phyloP scores from a whole-genome alignment of 2,113 vertebrate species.

The Dipodomys ordii region DNA sequence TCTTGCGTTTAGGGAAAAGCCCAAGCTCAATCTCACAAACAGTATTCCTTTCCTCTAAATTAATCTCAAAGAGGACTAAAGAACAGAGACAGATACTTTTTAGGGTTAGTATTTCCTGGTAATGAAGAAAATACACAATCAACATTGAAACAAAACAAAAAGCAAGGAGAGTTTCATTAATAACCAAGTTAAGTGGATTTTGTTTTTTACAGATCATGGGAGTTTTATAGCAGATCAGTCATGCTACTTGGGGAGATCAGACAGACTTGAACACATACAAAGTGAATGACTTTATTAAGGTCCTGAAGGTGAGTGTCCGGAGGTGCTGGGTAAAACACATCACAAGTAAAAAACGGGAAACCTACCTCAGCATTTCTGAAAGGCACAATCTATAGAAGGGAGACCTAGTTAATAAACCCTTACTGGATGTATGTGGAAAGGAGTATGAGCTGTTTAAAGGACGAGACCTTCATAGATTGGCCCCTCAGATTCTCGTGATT shows the following conservation, averaged over 20 bases:
- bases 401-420: slow-evolving; percentile 80
- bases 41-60: slow-evolving; percentile 81
- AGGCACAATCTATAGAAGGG: slow-evolving; percentile 88
- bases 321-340: slow-evolving; percentile 85
- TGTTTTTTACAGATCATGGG: slow-evolving; percentile 68
- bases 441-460: slow-evolving; percentile 78
- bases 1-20: slow-evolving; percentile 83
- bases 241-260: slow-evolving; percentile 82
- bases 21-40: slow-evolving; percentile 84
- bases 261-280: slow-evolving; percentile 79
- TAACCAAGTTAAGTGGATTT: slow-evolving; percentile 51
- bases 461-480: slow-evolving; percentile 96
- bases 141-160: slow-evolving; percentile 81
- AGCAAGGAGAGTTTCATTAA: slow-evolving; percentile 66
- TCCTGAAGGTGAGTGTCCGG: slow-evolving; percentile 82
- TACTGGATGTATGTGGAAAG: slow-evolving; percentile 73
- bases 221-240: slow-evolving; percentile 81
- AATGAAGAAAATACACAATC: slow-evolving; percentile 81
- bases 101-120: slow-evolving; percentile 81
- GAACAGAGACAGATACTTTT: slow-evolving; percentile 80
- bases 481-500: slow-evolving; percentile 96
- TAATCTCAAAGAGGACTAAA: slow-evolving; percentile 74
- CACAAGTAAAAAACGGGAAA: slow-evolving; percentile 81
- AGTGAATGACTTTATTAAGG: slow-evolving; percentile 82
- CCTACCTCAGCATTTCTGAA: slow-evolving; percentile 87